These are phyloP conservation scores for Zingel zingel DNA, from an alignment of 2,113 vertebrate genomes.

Conservation along the genomic window DNA sequence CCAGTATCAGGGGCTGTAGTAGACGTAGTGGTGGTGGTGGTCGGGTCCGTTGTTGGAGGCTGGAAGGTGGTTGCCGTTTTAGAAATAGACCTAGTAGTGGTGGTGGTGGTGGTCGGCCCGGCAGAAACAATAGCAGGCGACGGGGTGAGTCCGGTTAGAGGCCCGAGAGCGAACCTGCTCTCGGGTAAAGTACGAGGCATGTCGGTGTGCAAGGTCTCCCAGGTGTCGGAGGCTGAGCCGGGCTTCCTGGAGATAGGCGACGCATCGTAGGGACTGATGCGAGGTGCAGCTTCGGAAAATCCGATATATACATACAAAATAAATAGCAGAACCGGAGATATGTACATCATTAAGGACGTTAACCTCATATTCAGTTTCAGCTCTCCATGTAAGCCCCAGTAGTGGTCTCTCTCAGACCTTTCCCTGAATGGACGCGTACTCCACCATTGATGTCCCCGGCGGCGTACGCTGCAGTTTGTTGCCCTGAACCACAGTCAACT, in stretches of 20 bases:
- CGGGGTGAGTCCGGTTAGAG: slow-evolving; percentile 40
- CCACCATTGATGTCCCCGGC: slow-evolving; percentile 79
- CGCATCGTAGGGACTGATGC: slow-evolving; percentile 78
- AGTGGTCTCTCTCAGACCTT: slow-evolving; percentile 79
- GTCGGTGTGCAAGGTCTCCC: slow-evolving; percentile 56
- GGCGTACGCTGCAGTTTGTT: slow-evolving; percentile 65
- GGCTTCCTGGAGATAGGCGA: slow-evolving; percentile 71
- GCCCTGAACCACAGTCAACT: slow-evolving; percentile 74
- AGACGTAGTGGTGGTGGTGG: slow-evolving; percentile 25
- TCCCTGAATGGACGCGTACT: slow-evolving; percentile 77
- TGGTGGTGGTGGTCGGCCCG: slow-evolving; percentile 13
- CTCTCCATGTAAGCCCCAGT: slow-evolving; percentile 83
- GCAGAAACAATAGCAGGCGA: slow-evolving; percentile 55
- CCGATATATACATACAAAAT: slow-evolving; percentile 77
- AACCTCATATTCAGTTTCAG: slow-evolving; percentile 79
- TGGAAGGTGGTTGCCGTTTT: slow-evolving; percentile 50
- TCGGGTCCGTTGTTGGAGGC: slow-evolving; percentile 49
- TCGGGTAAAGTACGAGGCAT: slow-evolving; percentile 61
- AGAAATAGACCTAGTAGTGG: slow-evolving; percentile 17
- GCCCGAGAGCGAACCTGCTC: slow-evolving; percentile 49
- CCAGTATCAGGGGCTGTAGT: slow-evolving; percentile 27
- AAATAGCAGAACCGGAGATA: slow-evolving; percentile 72
- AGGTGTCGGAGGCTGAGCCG: slow-evolving; percentile 70
- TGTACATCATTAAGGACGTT: slow-evolving; percentile 83
- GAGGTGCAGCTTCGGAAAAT: slow-evolving; percentile 78